A percentile compares a stretch with the other conserved stretches of the same genome.
phyloP scores from a whole-genome alignment of 2,888 invertebrate genomes.

The Laothoe populi region DNA sequence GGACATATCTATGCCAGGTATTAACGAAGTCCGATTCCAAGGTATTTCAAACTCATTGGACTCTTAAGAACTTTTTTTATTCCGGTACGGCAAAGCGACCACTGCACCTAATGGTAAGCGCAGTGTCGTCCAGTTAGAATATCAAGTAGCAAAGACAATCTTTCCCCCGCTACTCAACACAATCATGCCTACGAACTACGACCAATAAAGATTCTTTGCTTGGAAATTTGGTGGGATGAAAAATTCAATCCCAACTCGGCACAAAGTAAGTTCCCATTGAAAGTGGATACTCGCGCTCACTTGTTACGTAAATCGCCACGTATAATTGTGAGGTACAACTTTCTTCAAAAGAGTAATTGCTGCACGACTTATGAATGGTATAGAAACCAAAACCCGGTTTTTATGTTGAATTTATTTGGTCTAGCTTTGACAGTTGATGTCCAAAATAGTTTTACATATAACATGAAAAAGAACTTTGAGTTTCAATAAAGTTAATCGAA shows the following conservation, averaged over 20 bases:
- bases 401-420: not conserved
- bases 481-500: not conserved
- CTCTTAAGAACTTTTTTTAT: too few relatives aligned
- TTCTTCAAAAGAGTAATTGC: constrained; percentile 18
- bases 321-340: not conserved
- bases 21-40: too few relatives aligned
- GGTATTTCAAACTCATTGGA: too few relatives aligned
- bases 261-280: not conserved
- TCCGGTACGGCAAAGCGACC: too few relatives aligned
- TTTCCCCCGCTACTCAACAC: too few relatives aligned
- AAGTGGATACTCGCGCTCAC: constrained; percentile 2
- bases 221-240: not conserved
- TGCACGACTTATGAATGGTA: constrained; percentile 5
- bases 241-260: not conserved
- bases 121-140: too few relatives aligned
- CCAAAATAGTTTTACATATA: not conserved
- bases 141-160: too few relatives aligned
- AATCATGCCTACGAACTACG: too few relatives aligned
- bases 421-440: not conserved
- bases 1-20: too few relatives aligned
- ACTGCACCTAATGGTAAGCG: too few relatives aligned
- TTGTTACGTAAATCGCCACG: constrained; percentile 13
- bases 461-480: not conserved
- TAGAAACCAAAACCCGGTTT: not conserved
- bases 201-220: not conserved